Conservation (phyloP, 2,888 invertebrate genomes). For the Paralinhomoeus sp. region DNA sequence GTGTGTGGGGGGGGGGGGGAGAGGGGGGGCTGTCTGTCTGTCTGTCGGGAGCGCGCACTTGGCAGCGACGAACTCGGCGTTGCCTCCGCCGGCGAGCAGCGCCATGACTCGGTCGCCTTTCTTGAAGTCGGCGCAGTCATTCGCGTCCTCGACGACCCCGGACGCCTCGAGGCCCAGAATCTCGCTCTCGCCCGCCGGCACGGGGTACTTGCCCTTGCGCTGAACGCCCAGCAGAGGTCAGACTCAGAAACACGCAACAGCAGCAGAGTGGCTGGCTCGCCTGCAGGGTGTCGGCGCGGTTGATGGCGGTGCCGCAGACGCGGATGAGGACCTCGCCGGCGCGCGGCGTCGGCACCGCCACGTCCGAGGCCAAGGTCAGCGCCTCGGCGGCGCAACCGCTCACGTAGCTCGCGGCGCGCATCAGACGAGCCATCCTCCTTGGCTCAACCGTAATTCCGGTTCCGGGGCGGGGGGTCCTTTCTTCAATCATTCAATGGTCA, state of each 20-base stretch:
- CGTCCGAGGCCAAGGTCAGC: conserved; percentile 10
- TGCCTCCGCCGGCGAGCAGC: conserved; percentile 27
- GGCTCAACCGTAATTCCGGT: too few species aligned
- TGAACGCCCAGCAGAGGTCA: conserved; percentile 8
- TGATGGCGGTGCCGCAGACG: conserved; percentile 23
- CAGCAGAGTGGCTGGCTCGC: conserved; percentile 1
- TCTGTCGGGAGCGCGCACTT: conserved; percentile 13
- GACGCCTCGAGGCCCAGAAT: conserved; percentile 28
- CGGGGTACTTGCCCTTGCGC: conserved; percentile 26
- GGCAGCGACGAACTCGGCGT: conserved; percentile 27
- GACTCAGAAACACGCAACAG: background rate
- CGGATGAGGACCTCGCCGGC: conserved; percentile 22
- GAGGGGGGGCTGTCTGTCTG: too few species aligned
- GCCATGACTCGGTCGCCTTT: conserved; percentile 26
- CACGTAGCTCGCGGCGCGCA: conserved; percentile 8
- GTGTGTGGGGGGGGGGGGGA: too few species aligned
- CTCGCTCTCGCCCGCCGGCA: conserved; percentile 23
- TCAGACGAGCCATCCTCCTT: too few species aligned
- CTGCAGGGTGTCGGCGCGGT: conserved; percentile 10
- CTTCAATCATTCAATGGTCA: too few species aligned
- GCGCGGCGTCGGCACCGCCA: conserved; percentile 13
- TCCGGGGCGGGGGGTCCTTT: too few species aligned
- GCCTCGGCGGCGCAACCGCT: conserved; percentile 14
- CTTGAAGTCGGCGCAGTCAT: conserved; percentile 13
- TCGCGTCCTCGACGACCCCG: conserved; percentile 18